These are phyloP conservation scores for Thalassarche chlororhynchos DNA, from an alignment of 2,113 vertebrate genomes.

Conservation along the genomic window DNA sequence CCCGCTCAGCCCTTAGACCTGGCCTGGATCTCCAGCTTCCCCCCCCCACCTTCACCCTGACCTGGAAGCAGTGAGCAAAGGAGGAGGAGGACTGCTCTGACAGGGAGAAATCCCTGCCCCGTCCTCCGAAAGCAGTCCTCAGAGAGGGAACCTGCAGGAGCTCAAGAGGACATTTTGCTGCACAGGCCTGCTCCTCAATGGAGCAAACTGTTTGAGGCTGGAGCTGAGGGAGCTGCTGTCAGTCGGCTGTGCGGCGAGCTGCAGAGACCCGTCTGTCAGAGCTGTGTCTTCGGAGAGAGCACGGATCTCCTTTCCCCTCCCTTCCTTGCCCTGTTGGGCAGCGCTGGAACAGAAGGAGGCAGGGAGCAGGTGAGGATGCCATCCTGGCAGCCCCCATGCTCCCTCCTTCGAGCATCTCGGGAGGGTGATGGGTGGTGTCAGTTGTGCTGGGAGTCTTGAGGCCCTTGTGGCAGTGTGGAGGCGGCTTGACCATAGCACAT, in stretches of 20 bases:
- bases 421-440: not conserved
- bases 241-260: not conserved
- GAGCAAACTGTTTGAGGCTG: not conserved
- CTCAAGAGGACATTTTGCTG: not conserved
- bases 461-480: fast-evolving
- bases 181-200: not conserved
- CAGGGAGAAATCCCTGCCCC: not conserved
- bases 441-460: not conserved
- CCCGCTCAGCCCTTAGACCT: not conserved
- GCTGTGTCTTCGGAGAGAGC: not conserved
- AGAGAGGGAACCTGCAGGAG: not conserved
- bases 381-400: fast-evolving
- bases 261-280: not conserved
- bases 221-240: not conserved
- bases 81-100: not conserved
- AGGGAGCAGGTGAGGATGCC: not conserved
- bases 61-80: not conserved
- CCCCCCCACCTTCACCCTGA: not conserved
- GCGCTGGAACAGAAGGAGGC: not conserved
- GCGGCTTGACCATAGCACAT: fast-evolving
- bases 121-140: not conserved
- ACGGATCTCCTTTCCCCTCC: not conserved
- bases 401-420: not conserved
- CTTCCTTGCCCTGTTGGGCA: fast-evolving
- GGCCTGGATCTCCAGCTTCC: not conserved